Conservation (phyloP, 2,797 vertebrate species). For the Crocodylus rhombifer region DNA sequence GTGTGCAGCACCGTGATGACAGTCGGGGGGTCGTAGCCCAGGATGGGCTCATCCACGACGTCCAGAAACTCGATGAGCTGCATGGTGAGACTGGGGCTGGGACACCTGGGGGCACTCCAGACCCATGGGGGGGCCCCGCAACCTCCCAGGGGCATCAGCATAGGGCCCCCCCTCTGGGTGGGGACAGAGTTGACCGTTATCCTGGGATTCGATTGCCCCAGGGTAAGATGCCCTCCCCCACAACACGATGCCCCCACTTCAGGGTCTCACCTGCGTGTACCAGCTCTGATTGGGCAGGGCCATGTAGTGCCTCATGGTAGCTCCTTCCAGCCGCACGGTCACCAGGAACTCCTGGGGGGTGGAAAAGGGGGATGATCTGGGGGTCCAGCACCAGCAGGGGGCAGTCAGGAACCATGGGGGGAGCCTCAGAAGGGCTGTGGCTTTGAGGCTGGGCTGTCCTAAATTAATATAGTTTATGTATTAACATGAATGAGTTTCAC, state of each 20-base stretch:
- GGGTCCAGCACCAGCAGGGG: background rate
- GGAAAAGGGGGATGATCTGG: background rate
- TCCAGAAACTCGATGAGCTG: slow-evolving; percentile 93
- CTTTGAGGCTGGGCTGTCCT: background rate
- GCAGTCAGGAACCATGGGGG: background rate
- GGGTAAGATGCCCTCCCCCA: background rate
- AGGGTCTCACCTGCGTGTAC: slow-evolving; percentile 87
- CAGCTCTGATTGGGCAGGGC: slow-evolving; percentile 88
- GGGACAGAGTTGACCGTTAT: too few relatives aligned
- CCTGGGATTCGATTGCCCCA: too few relatives aligned
- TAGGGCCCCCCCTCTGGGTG: too few relatives aligned
- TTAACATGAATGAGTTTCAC: too few relatives aligned
- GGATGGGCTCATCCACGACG: slow-evolving; percentile 91
- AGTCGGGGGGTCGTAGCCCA: slow-evolving; percentile 91
- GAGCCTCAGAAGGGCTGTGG: rapidly evolving
- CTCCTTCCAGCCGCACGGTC: slow-evolving; percentile 89
- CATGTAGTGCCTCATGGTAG: slow-evolving; percentile 90
- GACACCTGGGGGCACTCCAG: background rate
- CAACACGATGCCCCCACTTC: background rate
- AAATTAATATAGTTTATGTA: too few relatives aligned
- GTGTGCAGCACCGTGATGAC: slow-evolving; percentile 93
- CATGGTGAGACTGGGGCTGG: background rate
- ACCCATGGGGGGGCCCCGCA: background rate
- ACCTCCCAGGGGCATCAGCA: background rate
- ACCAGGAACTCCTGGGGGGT: slow-evolving; percentile 90